Conservation (phyloP, 2,113 vertebrate species). For the Sorex araneus region DNA sequence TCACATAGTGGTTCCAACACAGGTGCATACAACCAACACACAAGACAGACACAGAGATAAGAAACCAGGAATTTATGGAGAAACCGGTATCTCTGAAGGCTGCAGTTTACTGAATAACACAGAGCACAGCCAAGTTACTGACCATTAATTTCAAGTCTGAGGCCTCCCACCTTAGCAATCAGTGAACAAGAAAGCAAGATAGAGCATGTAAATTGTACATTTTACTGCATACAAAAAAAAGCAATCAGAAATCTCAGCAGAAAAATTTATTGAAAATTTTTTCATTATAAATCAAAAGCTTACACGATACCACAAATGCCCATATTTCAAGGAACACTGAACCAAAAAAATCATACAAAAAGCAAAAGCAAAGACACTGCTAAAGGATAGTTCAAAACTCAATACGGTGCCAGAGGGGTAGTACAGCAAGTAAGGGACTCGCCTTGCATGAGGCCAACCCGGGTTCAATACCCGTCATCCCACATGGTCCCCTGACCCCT, state of each 20-base stretch:
- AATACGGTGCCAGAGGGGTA: too few relatives aligned
- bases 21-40: conserved; percentile 33
- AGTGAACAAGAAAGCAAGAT: conserved; percentile 62
- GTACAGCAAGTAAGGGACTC: too few relatives aligned
- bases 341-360: not conserved
- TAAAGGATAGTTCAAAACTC: not conserved
- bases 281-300: not conserved
- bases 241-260: not conserved
- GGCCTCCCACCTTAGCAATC: conserved; percentile 29
- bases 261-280: not conserved
- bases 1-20: not conserved
- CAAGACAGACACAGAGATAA: conserved; percentile 70
- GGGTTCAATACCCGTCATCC: too few relatives aligned
- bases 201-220: not conserved
- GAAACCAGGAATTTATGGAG: conserved; percentile 65
- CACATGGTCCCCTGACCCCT: too few relatives aligned
- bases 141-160: not conserved
- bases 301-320: not conserved
- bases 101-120: conserved; percentile 27
- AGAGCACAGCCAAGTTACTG: conserved; percentile 1
- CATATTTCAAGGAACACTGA: not conserved
- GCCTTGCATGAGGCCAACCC: too few relatives aligned
- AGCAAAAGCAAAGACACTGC: not conserved
- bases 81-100: not conserved
- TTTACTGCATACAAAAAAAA: not conserved